Percentiles rank a stretch among this genome's conserved stretches.
Conservation (phyloP, 53 echinoderm and acorn worm species). For the Holothuria leucospilota region DNA sequence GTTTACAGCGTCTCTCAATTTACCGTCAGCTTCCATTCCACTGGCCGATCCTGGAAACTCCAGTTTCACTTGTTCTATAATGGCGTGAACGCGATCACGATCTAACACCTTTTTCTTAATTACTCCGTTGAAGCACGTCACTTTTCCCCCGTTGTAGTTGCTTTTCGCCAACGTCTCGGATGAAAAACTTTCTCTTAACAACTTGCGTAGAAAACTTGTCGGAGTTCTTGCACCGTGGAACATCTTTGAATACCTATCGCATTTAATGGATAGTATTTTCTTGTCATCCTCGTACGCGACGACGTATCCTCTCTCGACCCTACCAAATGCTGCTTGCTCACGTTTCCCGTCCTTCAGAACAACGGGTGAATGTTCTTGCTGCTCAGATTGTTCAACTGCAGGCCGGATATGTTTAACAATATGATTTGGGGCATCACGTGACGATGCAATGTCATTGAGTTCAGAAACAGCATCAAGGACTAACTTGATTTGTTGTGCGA, state of each 20-base stretch:
- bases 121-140: neutral
- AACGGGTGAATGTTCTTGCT: too few relatives aligned
- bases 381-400: too few relatives aligned
- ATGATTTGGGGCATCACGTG: too few relatives aligned
- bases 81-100: neutral
- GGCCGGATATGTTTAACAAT: too few relatives aligned
- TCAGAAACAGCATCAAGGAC: too few relatives aligned
- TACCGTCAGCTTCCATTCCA: neutral
- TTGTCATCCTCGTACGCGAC: neutral
- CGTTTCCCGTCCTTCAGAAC: neutral
- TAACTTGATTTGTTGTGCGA: too few relatives aligned
- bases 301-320: neutral
- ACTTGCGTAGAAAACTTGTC: neutral
- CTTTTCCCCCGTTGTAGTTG: neutral
- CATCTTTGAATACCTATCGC: neutral
- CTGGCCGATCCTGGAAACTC: constrained; percentile 4
- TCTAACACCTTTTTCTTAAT: neutral
- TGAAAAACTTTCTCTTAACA: neutral
- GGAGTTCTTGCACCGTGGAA: neutral
- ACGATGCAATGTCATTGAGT: too few relatives aligned
- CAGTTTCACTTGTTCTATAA: neutral
- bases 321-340: neutral
- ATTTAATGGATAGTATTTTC: neutral
- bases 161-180: neutral
- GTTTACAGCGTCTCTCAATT: neutral